A percentile compares a stretch with the other conserved stretches of the same genome.
phyloP scores from a whole-genome alignment of 2,113 vertebrate species.

The Nymphicus hollandicus region DNA sequence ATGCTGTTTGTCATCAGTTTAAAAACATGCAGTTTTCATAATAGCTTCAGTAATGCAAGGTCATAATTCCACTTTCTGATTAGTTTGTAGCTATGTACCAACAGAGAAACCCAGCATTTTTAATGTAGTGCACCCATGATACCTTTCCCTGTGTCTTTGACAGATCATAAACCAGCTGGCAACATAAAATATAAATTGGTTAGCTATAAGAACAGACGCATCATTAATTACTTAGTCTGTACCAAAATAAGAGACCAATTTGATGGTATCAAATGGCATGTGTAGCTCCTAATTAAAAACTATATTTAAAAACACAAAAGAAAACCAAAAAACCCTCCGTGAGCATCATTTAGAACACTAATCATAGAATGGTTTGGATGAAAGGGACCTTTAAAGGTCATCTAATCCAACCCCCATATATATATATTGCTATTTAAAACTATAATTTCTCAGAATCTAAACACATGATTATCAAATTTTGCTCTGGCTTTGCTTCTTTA shows the following conservation, averaged over 20 bases:
- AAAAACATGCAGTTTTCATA: neutral
- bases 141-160: neutral
- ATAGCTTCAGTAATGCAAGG: slow-evolving; percentile 3
- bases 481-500: neutral
- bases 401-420: neutral
- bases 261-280: neutral
- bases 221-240: slow-evolving; percentile 48
- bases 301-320: neutral
- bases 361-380: neutral
- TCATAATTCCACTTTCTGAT: slow-evolving; percentile 21
- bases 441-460: neutral
- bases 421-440: neutral
- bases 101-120: neutral
- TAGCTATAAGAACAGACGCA: slow-evolving; percentile 39
- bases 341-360: neutral
- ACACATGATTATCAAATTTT: neutral
- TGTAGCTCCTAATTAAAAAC: neutral
- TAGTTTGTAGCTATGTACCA: neutral
- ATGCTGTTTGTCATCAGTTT: neutral
- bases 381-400: neutral
- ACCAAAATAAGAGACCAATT: slow-evolving; percentile 22
- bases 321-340: neutral
- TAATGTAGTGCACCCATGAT: neutral
- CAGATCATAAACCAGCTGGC: slow-evolving; percentile 53
- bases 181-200: slow-evolving; percentile 58